Percentiles rank a stretch among this genome's conserved stretches.
Conservation (phyloP, 2,797 vertebrate genomes). For the Aphelocoma californica region DNA sequence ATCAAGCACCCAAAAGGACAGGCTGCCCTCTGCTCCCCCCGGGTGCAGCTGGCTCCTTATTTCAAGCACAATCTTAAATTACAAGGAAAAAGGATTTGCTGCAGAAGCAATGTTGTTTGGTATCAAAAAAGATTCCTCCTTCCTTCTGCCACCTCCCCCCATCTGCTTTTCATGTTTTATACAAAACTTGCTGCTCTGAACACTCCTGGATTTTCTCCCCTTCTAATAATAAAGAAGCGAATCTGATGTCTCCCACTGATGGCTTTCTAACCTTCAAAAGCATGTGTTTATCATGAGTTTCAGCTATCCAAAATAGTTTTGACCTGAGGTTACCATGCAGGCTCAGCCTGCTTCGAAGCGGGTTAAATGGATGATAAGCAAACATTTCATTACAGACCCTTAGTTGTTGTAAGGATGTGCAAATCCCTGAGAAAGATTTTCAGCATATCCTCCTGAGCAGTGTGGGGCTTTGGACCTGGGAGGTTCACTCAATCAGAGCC, state of each 20-base stretch:
- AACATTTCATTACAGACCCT: constrained; percentile 73
- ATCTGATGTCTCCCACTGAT: constrained; percentile 70
- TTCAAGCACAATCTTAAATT: constrained; percentile 54
- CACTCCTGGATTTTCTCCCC: constrained; percentile 51
- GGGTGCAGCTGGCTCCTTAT: constrained; percentile 56
- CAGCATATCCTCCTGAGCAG: constrained; percentile 59
- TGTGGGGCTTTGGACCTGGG: constrained; percentile 7
- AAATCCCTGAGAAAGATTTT: constrained; percentile 74
- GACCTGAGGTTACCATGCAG: constrained; percentile 76
- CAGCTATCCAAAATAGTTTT: constrained; percentile 77
- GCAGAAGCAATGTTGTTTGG: constrained; percentile 62
- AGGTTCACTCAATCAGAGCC: constrained; percentile 67
- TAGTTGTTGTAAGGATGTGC: constrained; percentile 55
- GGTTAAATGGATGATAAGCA: constrained; percentile 76
- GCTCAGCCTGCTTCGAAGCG: constrained; percentile 68
- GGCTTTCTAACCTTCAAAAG: constrained; percentile 73
- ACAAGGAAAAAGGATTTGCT: constrained; percentile 62
- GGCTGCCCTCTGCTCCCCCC: constrained; percentile 54
- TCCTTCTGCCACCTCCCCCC: constrained; percentile 60
- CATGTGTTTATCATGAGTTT: constrained; percentile 77
- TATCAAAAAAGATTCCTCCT: constrained; percentile 50
- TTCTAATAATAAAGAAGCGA: constrained; percentile 71
- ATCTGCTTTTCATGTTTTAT: constrained; percentile 64
- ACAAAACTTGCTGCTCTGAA: constrained; percentile 54
- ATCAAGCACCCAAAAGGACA: constrained; percentile 63